Evolutionary conservation across 2,797 vertebrate genomes (phyloP).

Genomic region (Pangasius larnaudii): DNA sequence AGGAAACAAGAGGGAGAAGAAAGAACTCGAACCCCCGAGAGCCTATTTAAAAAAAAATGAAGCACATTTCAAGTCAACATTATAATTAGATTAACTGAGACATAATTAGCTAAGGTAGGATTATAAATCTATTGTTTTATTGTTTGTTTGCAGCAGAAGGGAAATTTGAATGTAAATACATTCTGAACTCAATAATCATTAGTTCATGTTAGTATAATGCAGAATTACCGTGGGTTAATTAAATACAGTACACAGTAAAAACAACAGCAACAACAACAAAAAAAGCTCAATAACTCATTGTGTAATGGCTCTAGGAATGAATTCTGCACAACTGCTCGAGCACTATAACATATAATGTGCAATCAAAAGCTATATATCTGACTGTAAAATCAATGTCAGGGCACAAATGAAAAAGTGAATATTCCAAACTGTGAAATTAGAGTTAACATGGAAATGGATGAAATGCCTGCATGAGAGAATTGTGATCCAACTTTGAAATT

Average conservation of each 20-base stretch:
- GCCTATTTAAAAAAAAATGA: not conserved
- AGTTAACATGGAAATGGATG: slow-evolving; percentile 18
- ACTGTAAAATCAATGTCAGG: not conserved
- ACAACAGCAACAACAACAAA: not conserved
- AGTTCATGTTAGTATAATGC: not conserved
- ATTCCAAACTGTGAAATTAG: slow-evolving; percentile 10
- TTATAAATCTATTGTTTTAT: not conserved
- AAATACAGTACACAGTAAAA: not conserved
- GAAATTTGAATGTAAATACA: slow-evolving; percentile 2
- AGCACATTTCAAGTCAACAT: not conserved
- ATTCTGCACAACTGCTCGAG: not conserved
- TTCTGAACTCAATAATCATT: not conserved
- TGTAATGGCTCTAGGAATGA: not conserved
- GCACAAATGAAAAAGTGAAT: not conserved
- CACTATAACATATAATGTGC: not conserved
- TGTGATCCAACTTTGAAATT: not conserved
- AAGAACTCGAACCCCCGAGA: not conserved
- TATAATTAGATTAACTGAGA: not conserved
- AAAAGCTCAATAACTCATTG: not conserved
- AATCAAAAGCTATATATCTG: not conserved
- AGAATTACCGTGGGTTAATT: slow-evolving; percentile 8
- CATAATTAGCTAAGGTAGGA: not conserved
- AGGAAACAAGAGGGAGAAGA: not conserved
- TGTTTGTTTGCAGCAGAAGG: not conserved
- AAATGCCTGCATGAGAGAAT: not conserved